Percentiles rank a stretch among this genome's conserved stretches.
Evolutionary conservation across 1,140 invertebrate species (phyloP).

Genomic region (Drosophila triauraria): DNA sequence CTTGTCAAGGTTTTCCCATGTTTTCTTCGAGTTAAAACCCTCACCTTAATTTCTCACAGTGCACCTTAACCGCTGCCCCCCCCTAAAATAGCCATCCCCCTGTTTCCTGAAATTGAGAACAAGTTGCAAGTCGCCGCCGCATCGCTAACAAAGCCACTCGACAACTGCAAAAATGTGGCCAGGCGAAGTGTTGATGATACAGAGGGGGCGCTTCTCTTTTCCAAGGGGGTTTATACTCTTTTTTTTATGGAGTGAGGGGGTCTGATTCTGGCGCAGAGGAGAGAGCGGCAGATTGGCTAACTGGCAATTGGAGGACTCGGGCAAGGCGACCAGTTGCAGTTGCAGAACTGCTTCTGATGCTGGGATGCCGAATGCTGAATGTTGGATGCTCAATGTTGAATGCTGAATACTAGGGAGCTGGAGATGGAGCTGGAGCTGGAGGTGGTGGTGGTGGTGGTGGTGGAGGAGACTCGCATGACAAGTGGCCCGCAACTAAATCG

Average conservation of each 20-base stretch:
- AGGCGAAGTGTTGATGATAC: constrained; percentile 36
- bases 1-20: neutral
- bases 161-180: constrained; percentile 76
- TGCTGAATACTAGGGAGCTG: constrained; percentile 8
- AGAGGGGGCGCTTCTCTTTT: constrained; percentile 29
- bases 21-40: neutral
- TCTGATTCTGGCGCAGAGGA: constrained; percentile 9
- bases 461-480: too few species aligned
- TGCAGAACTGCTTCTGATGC: constrained; percentile 50
- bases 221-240: constrained; percentile 17
- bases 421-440: neutral
- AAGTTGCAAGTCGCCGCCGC: constrained; percentile 67
- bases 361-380: constrained; percentile 31
- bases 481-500: constrained; percentile 65
- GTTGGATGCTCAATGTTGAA: constrained; percentile 27
- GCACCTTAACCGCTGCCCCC: neutral
- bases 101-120: constrained; percentile 43
- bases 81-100: constrained; percentile 28
- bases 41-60: neutral
- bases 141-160: constrained; percentile 73
- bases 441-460: too few species aligned
- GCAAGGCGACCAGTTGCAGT: constrained; percentile 48
- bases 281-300: constrained; percentile 47
- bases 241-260: constrained; percentile 1
- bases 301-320: constrained; percentile 65